Evolutionary conservation across 2,113 vertebrate species (phyloP), one percentile per base, ranked within the genome.

Genomic region (Lates calcarifer): DNA sequence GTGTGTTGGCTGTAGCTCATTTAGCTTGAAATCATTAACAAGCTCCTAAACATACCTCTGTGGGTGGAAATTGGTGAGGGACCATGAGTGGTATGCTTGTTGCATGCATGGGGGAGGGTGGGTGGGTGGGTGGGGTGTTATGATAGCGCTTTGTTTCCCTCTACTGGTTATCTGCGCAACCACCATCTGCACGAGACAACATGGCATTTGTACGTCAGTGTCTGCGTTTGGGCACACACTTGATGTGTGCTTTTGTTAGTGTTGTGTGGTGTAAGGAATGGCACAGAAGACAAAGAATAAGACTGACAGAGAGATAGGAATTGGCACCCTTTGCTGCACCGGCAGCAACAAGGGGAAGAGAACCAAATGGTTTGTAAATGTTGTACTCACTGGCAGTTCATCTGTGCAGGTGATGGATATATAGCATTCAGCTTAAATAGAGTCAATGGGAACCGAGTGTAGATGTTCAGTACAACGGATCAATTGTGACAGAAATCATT

Each of bases 131-230:
- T n/a, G n/a, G n/a, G n/a, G n/a, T n/a, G n/a, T n/a, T n/a, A 77
- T 56, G 64, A 33, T 43, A 80, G 92, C 17, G 11, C 93, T 89
- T 84, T 93, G 87, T 93, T 94, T 94, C 95, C 92, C 93, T 94
- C 94, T 94, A 83, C 89, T 93, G 93, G 89, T 85, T n/a, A 67
- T 12, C 28, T 43, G 43, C 18, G 78, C 66, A 86, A 87, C 62
- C 20, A 28, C 89, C 66, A 53, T 80, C 67, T 67, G 69, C 37
- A 56, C 61, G 49, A 60, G 61, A 43, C 18, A 29, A 29, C 15
- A 45, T 65, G 10, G 45, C n/a, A 83, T 81, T 68, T 87, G 45
- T 33, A 79, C 76, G 39, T 78, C 24, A 62, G 39, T 33, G 62
- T 24, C 39, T 37, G 33, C 15, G 31, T 58, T 63, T 45, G n/a